These are phyloP conservation scores for Microtus ochrogaster DNA, from an alignment of 2,113 vertebrate species.

Conservation along the genomic window DNA sequence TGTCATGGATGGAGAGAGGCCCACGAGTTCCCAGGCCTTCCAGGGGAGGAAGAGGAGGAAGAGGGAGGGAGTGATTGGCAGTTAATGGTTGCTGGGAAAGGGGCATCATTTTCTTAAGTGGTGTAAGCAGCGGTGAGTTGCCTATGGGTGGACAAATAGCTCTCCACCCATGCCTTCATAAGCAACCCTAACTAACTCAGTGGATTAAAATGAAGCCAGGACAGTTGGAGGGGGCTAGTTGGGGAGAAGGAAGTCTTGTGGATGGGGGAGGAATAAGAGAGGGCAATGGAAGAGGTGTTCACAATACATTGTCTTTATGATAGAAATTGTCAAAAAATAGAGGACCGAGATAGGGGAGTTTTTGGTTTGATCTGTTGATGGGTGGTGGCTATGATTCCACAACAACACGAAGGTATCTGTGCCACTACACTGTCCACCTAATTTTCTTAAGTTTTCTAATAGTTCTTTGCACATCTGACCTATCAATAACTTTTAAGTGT, in stretches of 20 bases:
- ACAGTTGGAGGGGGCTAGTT: background rate
- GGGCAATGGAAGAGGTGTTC: background rate
- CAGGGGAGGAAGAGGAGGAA: too few species aligned
- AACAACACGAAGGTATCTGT: background rate
- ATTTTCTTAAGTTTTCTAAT: slow-evolving; percentile 2
- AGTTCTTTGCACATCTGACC: background rate
- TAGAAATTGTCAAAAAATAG: background rate
- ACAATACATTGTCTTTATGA: background rate
- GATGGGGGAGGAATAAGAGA: background rate
- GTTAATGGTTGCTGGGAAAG: background rate
- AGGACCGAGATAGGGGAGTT: background rate
- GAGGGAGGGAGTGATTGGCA: background rate
- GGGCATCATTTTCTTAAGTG: background rate
- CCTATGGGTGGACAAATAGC: too few species aligned
- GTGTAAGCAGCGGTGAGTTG: background rate
- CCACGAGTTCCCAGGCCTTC: background rate
- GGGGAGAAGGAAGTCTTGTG: background rate
- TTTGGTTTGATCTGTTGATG: background rate
- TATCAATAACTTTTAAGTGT: slow-evolving; percentile 14
- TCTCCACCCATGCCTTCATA: background rate
- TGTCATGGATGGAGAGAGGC: too few species aligned
- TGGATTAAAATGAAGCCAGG: background rate
- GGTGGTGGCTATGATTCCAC: background rate
- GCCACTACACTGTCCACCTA: too few species aligned
- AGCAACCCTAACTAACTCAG: background rate